Base-by-base conservation (phyloP, 35 echinoderm and acorn worm species). In the Eucidaris tribuloides region DNA sequence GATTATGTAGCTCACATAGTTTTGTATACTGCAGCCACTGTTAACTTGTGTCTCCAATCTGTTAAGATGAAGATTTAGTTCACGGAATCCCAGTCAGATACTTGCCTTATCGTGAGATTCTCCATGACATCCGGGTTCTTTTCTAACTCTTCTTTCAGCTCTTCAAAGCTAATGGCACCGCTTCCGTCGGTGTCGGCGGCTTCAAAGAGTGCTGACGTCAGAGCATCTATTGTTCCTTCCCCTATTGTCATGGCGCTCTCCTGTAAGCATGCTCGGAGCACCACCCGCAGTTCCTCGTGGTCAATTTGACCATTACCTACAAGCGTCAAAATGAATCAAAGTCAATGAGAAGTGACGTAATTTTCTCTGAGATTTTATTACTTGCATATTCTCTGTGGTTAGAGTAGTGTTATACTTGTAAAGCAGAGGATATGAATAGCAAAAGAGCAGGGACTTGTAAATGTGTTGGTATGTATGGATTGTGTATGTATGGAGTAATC, bases 111-210 rank as follows among this genome's bases (percentile, higher is more conserved):
- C 17, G 96, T 93, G n/a, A 99, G 79, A 57, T 99, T 99, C 66
- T 99, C 96, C 76, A 99, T 86, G 46, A 99, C 96, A 79, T 99
- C 96, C 59, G 96, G 96, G 56, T 99, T 89, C 76, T 97, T 92
- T 71, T 93, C 79, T 14, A 99, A 63, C 60, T 93, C 85, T 41
- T 86, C 82, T 60, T 85, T 81, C 34, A 93, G 84, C 43, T 99
- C 96, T 45, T 99, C 96, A 56, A 99, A 99, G 25, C 90, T 93
- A 22, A 99, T 99, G 11, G 91, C 78, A 23, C 96, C 96, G 41
- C 91, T 92, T 32, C 71, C 58, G 74, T 99, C 96, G 24, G 87
- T 87, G 68, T 99, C 96, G 35, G 91, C 96, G 7, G 91, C 86
- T 90, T 99, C 91, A 35, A 99, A 93, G 46, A 99, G 65, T 2